Evolutionary conservation across 2,888 invertebrate species (phyloP).

Genomic region (Nyleta sp.): DNA sequence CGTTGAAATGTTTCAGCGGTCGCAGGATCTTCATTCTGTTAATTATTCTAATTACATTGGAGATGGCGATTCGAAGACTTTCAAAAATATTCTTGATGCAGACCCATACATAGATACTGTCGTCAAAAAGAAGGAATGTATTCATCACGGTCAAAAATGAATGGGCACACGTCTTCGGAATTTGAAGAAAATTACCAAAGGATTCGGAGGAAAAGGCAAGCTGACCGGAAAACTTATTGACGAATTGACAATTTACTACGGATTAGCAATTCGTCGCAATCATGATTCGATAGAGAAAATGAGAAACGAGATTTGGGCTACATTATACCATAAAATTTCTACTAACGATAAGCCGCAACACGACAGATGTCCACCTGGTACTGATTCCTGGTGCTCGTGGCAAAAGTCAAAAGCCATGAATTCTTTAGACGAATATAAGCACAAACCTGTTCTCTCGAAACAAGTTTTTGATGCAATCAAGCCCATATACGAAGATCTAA

Average conservation of each 20-base stretch:
- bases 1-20: constrained; percentile 45
- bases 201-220: constrained; percentile 44
- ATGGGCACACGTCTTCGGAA: constrained; percentile 48
- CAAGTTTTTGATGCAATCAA: constrained; percentile 31
- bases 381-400: constrained; percentile 65
- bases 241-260: constrained; percentile 49
- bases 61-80: constrained; percentile 44
- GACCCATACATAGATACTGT: constrained; percentile 41
- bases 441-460: constrained; percentile 34
- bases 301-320: constrained; percentile 56
- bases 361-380: constrained; percentile 51
- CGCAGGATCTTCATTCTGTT: constrained; percentile 29
- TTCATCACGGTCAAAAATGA: constrained; percentile 55
- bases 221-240: constrained; percentile 60
- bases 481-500: constrained; percentile 37
- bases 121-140: constrained; percentile 48
- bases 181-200: constrained; percentile 47
- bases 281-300: constrained; percentile 62
- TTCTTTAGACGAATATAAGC: constrained; percentile 30
- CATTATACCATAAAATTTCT: constrained; percentile 53
- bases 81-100: constrained; percentile 43
- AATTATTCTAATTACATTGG: constrained; percentile 47
- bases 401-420: constrained; percentile 48
- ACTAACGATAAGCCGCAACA: constrained; percentile 59
- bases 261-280: constrained; percentile 55